Evolutionary conservation across 2,888 invertebrate species (phyloP), one percentile per base, ranked within the genome.

Genomic region (Chrysina gloriosa): DNA sequence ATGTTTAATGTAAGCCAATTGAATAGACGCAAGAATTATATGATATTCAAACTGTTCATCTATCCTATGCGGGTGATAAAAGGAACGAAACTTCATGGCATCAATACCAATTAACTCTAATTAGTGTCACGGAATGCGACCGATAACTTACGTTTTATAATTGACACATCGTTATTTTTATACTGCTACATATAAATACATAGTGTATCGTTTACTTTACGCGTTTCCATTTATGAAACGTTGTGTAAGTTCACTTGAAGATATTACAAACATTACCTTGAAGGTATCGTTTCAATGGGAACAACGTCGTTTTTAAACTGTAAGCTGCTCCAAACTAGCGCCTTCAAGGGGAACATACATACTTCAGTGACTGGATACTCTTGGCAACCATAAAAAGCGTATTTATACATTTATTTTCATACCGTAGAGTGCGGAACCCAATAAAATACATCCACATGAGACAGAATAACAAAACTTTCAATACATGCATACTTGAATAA

Each of bases 381-480:
- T 52, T 9, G 39, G 25, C 25, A 25, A 21, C 58, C 58, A 58
- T 58, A 42, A 39, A 58, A 42, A 58, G 23, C 25, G 42, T 58
- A 58, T 58, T 58, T 58, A 58, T 58, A n/a, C 58, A 42, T 42
- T 42, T n/a, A n/a, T n/a, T 42, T 58, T 58, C 58, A 58, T 39
- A 58, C 39, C 58, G 39, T 42, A 39, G 58, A 58, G 39, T 25
- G 42, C 27, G 25, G 58, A 39, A 58, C 42, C n/a, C 58, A 58
- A 58, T 58, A 58, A 58, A 58, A 39, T 42, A 23, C 42, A 21
- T 58, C 58, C 58, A 58, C 58, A 42, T 25, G 42, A 23, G 39
- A 39, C 58, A 58, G 39, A 58, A 58, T 42, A 27, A 58, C 58
- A 58, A 58, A 39, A 58, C 39, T 58, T 58, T 42, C 58, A 58